These are phyloP conservation scores for Pluvianellus socialis DNA, from an alignment of 2,113 vertebrate genomes.

Conservation along the genomic window DNA sequence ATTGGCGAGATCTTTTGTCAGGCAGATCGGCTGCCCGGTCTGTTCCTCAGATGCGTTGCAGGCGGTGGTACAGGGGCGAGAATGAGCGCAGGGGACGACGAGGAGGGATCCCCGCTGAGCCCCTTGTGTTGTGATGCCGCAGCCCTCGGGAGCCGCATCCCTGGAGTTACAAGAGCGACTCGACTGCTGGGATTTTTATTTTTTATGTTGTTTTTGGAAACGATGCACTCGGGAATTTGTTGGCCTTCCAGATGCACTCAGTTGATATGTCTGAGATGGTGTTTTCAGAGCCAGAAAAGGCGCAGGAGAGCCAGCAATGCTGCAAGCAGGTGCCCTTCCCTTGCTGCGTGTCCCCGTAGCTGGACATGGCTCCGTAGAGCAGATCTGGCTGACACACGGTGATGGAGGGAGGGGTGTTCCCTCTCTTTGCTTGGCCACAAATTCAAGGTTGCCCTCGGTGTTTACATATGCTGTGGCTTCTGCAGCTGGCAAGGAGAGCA, in stretches of 20 bases:
- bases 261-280: not conserved
- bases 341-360: not conserved
- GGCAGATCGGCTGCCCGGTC: not conserved
- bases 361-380: not conserved
- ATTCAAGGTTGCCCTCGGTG: not conserved
- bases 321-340: not conserved
- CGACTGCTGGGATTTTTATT: not conserved
- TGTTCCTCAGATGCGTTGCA: not conserved
- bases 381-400: not conserved
- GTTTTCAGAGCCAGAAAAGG: not conserved
- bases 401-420: not conserved
- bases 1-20: not conserved
- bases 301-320: not conserved
- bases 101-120: not conserved
- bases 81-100: not conserved
- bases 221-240: not conserved
- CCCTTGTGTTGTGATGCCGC: not conserved
- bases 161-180: not conserved
- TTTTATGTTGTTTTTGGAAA: not conserved
- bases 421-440: not conserved
- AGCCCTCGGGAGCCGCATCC: not conserved
- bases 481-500: not conserved
- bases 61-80: not conserved
- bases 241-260: not conserved
- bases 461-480: not conserved